Base-by-base conservation (phyloP, 2,888 invertebrate species). In the Philopedon plagiatum region DNA sequence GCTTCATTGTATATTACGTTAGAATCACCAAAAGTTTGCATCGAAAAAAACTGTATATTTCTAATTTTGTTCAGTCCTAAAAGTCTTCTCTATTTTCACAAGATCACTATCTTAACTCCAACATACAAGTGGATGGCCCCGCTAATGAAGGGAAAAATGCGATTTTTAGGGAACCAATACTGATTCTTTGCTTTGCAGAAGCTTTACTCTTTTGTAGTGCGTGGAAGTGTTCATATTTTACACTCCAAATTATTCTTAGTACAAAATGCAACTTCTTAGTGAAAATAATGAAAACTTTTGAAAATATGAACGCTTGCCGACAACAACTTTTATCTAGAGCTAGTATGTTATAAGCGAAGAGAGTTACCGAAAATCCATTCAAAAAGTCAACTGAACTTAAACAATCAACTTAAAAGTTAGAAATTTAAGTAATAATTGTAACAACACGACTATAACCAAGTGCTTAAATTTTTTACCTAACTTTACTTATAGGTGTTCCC, bases 361-460 rank as follows among this genome's bases (percentile, higher is more conserved):
- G 51, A 51, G 29, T 32, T 54, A 54, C 29, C 29, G 2, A 54
- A 54, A 54, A 29, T 54, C 2, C 15, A 60, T 58, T 58, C 13
- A 18, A 13, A 34, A 9, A n/a, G n/a, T 32, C 19, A 60, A 60
- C 26, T 41, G 26, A 60, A 23, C 11, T 21, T 41, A n/a, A 41
- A 37, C 41, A 60, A 65, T 41, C 54, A 23, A 51, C 37, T 32
- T 23, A 7, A 44, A 29, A 49, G 44, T 32, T 13, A 26, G 21
- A 61, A 61, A 51, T 64, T 65, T 63, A 29, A 54, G 63, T 63
- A 63, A 65, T 65, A 65, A 65, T 46, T 54, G 51, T 39, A 62
- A 62, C 39, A 61, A 58, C 61, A 37, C 71, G 74, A 77, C 74
- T 74, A 78, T 77, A 78, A 78, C 74, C 71, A 77, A 77, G 77